phyloP scores from a whole-genome alignment of 2,888 invertebrate genomes.

The Drosophila demipolita region DNA sequence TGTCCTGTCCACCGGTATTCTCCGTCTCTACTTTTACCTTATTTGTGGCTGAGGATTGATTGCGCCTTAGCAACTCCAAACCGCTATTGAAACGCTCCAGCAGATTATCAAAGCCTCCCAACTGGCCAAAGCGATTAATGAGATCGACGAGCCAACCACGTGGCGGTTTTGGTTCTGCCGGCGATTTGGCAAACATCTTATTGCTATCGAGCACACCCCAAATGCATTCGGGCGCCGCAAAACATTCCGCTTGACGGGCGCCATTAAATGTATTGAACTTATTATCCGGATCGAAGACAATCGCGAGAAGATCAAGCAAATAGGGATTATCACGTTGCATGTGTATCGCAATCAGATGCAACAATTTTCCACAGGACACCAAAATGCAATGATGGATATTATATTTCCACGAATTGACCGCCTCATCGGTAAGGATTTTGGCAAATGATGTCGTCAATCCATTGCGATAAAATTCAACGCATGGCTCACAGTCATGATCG shows the following conservation, averaged over 20 bases:
- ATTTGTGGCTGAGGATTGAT: constrained; percentile 84
- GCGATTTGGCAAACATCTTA: constrained; percentile 87
- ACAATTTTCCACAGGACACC: constrained; percentile 95
- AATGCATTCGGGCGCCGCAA: constrained; percentile 79
- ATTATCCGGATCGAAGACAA: constrained; percentile 97
- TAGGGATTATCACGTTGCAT: constrained; percentile 96
- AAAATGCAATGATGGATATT: constrained; percentile 98
- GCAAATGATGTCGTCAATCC: constrained; percentile 97
- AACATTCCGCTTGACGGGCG: constrained; percentile 83
- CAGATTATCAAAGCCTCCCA: constrained; percentile 95
- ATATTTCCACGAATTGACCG: constrained; percentile 98
- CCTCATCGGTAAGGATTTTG: constrained; percentile 98
- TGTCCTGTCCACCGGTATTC: constrained; percentile 72
- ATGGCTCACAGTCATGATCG: constrained; percentile 94
- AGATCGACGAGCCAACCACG: constrained; percentile 98
- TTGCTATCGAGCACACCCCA: constrained; percentile 89
- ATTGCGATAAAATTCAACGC: constrained; percentile 97
- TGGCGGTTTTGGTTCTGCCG: constrained; percentile 92
- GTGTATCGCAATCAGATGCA: constrained; percentile 97
- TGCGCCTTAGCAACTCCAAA: constrained; percentile 87
- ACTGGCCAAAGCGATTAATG: constrained; percentile 96
- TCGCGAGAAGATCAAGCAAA: constrained; percentile 94
- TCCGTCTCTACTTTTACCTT: constrained; percentile 42
- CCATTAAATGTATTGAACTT: constrained; percentile 89
- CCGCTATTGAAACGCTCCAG: constrained; percentile 93